Evolutionary conservation across 1,140 invertebrate genomes (phyloP), one percentile per base, ranked within the genome.

Genomic region (Zaprionus davidi): DNA sequence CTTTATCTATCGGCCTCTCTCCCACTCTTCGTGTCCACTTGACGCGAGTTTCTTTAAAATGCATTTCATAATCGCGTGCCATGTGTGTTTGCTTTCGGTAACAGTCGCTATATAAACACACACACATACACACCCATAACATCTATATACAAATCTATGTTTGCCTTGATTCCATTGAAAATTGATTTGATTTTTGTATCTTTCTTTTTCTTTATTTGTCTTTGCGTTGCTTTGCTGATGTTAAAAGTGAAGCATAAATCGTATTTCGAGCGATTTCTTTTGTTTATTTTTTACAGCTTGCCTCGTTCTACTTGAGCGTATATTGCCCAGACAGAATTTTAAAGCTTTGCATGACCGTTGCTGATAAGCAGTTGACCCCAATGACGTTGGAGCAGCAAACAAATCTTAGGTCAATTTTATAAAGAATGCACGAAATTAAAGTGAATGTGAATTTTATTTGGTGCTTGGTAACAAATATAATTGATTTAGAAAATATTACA

Each of bases 11-110:
- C 31, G 9, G 11, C 28, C 46, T 46, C 31, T 20, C 2, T 57
- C 34, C 17, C 26, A 7, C 9, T 58, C n/a, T 26, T 24, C 6
- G 22, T 17, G 5, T 7, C 46, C 9, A 5, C 20, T 24, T 20
- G 20, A 38, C 58, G 12, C 44, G 58, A 2, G 13, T 53, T 63
- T 11, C 28, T 44, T 46, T 49, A 53, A 62, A 82, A 41, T 79
- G 66, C 72, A 83, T 76, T 76, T 83, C 49, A 76, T 76, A 83
- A 79, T 76, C 63, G 63, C 69, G 44, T 66, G 63, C 28, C 44
- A 58, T 78, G 38, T 60, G 24, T 65, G 51, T 38, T 49, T 74
- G 34, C 69, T 69, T 78, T 57, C 31, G 28, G 63, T 58, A 56
- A 53, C 49, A 46, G 36, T 53, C 46, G 58, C 51, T 71, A 36